phyloP scores from a whole-genome alignment of 92 coral and sea anemone genomes.

The Metridium senile region DNA sequence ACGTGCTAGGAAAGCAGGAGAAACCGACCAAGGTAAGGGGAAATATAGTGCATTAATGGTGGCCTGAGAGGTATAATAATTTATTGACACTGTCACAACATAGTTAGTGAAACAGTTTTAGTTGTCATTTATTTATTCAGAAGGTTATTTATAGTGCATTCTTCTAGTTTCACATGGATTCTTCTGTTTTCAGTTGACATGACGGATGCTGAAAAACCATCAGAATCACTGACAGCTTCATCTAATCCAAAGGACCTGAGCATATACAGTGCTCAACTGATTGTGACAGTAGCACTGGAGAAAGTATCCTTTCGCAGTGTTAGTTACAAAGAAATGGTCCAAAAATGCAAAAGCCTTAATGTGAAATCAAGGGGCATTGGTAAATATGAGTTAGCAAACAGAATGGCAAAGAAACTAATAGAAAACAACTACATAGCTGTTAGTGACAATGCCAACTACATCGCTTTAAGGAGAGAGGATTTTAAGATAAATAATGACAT shows the following conservation, averaged over 20 bases:
- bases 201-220: conserved; percentile 22
- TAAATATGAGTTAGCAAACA: conserved; percentile 22
- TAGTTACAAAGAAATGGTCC: not conserved
- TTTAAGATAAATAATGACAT: conserved; percentile 12
- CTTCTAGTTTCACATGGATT: not conserved
- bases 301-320: not conserved
- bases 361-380: conserved; percentile 21
- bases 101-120: not conserved
- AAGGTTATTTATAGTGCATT: not conserved
- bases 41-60: not conserved
- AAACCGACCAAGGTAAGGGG: not conserved
- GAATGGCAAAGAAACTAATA: conserved; percentile 4
- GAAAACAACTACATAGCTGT: conserved; percentile 1
- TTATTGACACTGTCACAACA: not conserved
- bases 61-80: not conserved
- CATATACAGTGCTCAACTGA: conserved; percentile 17
- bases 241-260: not conserved
- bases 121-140: not conserved
- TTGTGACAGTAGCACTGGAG: conserved; percentile 6
- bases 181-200: conserved; percentile 11
- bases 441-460: not conserved
- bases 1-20: conserved; percentile 3
- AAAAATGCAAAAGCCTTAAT: conserved; percentile 8
- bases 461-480: conserved; percentile 16
- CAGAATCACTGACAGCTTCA: not conserved